Base-by-base conservation (phyloP, 2,113 vertebrate species). In the Pomatostomus ruficeps region DNA sequence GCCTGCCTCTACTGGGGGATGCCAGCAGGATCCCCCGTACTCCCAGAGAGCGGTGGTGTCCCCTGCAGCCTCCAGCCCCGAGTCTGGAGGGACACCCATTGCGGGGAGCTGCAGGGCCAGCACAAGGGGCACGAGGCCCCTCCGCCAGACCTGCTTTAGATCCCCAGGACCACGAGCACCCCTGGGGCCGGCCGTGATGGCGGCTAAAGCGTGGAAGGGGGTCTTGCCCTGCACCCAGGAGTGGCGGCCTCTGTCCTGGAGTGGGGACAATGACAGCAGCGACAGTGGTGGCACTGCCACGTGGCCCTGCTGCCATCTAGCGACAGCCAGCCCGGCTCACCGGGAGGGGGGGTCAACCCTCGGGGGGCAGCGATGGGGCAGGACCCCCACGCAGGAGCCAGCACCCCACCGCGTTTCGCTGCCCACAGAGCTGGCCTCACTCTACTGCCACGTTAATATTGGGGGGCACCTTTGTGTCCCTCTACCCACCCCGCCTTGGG, bases 261-360 rank as follows among this genome's bases (percentile, higher is more conserved):
- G 26, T 3, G 46, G 49, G 75, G 36, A 84, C 68, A 29, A 65
- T 11, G 81, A 33, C 45, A 16, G 23, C 11, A 5, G n/a, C 10
- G 70, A 46, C 90, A 28, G 13, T 28, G 38, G 63, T 77, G 70
- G 48, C 87, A 68, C 18, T 55, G 74, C 61, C 43, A 54, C 36
- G 80, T 42, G 76, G 54, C 77, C 92, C 12, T 89, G 95, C 90
- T 81, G 95, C 94, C 94, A 94, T 57, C 95, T 96, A 96, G 90
- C 62, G 95, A 88, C 93, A 62, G 20, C 14, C 20, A 55, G 45
- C 12, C 5, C 12, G 9, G 62, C 9, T 68, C 51, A 18, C 3
- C 2, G 33, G 4, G 16, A 33, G 4, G 9, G 6, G 13, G 18
- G 33, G 11, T 35, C 17, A 82, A 29, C 8, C 19, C 65, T 13